Base-by-base conservation (phyloP, 2,888 invertebrate species). In the Chamaedrilus cognettii region DNA sequence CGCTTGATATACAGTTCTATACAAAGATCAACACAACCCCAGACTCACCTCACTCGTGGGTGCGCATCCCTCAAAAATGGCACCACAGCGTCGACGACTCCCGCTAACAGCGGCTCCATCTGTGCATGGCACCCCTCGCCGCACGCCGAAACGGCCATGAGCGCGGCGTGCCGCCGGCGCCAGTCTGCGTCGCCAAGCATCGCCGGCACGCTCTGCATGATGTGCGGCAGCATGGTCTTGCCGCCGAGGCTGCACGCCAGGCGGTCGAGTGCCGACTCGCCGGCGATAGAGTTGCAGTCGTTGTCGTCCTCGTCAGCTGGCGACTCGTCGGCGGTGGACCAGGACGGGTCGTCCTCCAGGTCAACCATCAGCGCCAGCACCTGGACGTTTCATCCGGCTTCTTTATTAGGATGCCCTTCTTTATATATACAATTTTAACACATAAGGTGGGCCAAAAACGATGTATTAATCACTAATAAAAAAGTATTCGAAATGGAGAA, bases 81-180 rank as follows among this genome's bases (percentile, higher is more conserved):
- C 69, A 96, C 87, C 50, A 98, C 92, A 50, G 93, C 94, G 52
- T 92, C 90, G 85, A 99, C 92, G 49, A 99, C 92, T 85, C 93
- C 92, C 65, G 90, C 90, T n/a, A 99, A 87, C 87, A 96, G 90
- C 63, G 88, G 87, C 83, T 96, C 96, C 99, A 99, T 99, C 84
- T 97, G 95, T 81, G 96, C 94, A 82, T 96, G 95, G 82, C 98
- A 99, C 30, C 99, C 99, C 86, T 99, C 99, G 3, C 98, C 98
- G 68, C 96, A 93, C 0, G 97, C 95, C 4, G 97, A 98, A 58
- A 99, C 91, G 0, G 98, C 98, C 97, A 99, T 99, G 49, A 99
- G 87, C 1, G 96, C 99, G 52, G 98, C 98, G 85, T 98, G 94
- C n/a, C 90, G 86, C 75, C 83, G 82, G 15, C 32, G 19, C 63